Base-by-base conservation (phyloP, 2,797 vertebrate species). In the Lepus townsendii region DNA sequence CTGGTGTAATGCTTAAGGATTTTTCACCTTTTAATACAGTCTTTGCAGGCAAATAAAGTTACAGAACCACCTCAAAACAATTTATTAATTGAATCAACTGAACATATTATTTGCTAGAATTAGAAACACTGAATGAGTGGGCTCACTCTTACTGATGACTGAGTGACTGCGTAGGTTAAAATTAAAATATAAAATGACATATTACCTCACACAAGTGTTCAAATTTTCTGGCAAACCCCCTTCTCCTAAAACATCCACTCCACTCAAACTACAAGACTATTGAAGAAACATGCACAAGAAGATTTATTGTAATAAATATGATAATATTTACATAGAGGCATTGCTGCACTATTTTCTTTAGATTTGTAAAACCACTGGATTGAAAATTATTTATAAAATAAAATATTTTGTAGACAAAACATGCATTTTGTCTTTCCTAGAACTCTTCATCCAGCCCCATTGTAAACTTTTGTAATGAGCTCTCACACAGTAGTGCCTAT, bases 401-500 rank as follows among this genome's bases (percentile, higher is more conserved):
- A 47, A 47, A 47, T 83, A 94, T 97, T 96, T 96, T 91, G 86
- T 63, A 91, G 90, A 94, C 71, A 82, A 95, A 97, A 95, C 85
- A 32, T 91, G 69, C 92, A 86, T 96, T 97, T 97, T 97, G 96
- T 96, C 83, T 98, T 97, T 97, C 78, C 95, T 97, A 95, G 65
- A 96, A 95, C 94, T 98, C 97, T 96, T 98, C 93, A 97, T 97
- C 88, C 66, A 93, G 54, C 96, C 94, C 96, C 66, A 95, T 83
- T 97, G 80, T 96, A 95, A 97, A 97, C 93, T 93, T 94, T 95
- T 97, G 92, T 97, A 98, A 98, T 97, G 96, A 98, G 90, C 92
- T 96, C 93, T 96, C 84, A 76, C 85, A 78, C 76, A 95, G 96
- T 79, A 96, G 52, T 42, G 73, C 68, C 72, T 93, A 95, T 97